Base-by-base conservation (phyloP, 1,140 invertebrate species). In the Prorops nasuta region DNA sequence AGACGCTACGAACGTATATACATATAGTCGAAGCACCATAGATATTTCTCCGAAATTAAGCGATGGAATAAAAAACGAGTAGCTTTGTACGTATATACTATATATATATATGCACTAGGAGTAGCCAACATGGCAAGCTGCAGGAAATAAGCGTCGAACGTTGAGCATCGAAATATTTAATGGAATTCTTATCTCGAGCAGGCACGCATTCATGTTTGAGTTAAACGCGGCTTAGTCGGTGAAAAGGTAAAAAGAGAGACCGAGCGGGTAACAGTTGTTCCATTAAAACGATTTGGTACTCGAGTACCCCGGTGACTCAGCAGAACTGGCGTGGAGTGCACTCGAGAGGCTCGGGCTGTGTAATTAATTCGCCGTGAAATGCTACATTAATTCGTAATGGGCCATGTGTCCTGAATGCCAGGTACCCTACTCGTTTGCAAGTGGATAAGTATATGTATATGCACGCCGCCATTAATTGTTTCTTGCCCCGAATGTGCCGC, bases 281-380 rank as follows among this genome's bases (percentile, higher is more conserved):
- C 67, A 69, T 71, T 72, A 72, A 72, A 72, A 64, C 62, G 70
- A 69, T 71, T 69, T 71, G 64, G 58, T 63, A 56, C 67, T 69
- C 63, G 63, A 58, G 60, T 60, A 56, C 51, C 53, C 50, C 51
- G 63, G 60, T 67, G 70, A 71, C 64, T 72, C 70, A 72, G 63
- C 65, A 43, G 56, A 58, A 48, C 61, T 56, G n/a, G n/a, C 49
- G 55, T 45, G 45, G 60, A 69, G 65, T 63, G 63, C 66, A 67
- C 70, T 67, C 61, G 64, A 68, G 60, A 52, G 37, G 54, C 56
- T 60, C 60, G 63, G 59, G 54, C 49, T 54, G 62, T 64, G 67
- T 71, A 70, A 69, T 72, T 72, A 71, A 72, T 72, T 70, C 65
- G 68, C 53, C 59, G 66, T 67, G 67, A 68, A 71, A 72, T 65